phyloP scores from a whole-genome alignment of 2,797 vertebrate genomes.

The Chaetophractus vellerosus region DNA sequence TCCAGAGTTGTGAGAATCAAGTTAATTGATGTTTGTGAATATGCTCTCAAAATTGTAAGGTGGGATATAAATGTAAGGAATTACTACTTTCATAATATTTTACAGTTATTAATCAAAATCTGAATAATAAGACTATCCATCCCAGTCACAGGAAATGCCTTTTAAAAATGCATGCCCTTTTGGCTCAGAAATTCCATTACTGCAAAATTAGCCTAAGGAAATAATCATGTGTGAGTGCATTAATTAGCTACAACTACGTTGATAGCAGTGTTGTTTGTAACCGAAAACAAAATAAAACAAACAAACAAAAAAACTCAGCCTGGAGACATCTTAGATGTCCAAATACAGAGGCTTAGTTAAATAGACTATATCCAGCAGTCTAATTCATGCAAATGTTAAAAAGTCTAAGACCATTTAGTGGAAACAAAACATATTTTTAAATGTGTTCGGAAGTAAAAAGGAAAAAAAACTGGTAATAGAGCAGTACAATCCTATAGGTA shows the following conservation, averaged over 20 bases:
- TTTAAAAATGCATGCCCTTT: slow-evolving; percentile 1
- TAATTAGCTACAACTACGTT: slow-evolving; percentile 27
- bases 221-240: not conserved
- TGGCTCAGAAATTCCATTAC: not conserved
- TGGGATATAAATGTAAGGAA: not conserved
- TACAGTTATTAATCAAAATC: slow-evolving; percentile 15
- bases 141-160: slow-evolving; percentile 21
- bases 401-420: not conserved
- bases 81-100: slow-evolving; percentile 8
- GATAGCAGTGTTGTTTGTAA: not conserved
- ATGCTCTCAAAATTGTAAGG: not conserved
- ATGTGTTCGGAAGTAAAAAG: not conserved
- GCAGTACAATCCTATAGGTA: not conserved
- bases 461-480: not conserved
- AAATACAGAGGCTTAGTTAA: not conserved
- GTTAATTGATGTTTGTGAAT: not conserved
- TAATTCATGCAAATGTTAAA: not conserved
- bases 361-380: not conserved
- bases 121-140: not conserved
- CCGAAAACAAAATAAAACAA: not conserved
- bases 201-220: slow-evolving; percentile 49
- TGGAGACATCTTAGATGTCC: not conserved
- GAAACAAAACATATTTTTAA: not conserved
- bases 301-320: not conserved
- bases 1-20: not conserved